Evolutionary conservation across 2,888 invertebrate genomes (phyloP).

Genomic region (Leptogaster cylindrica): DNA sequence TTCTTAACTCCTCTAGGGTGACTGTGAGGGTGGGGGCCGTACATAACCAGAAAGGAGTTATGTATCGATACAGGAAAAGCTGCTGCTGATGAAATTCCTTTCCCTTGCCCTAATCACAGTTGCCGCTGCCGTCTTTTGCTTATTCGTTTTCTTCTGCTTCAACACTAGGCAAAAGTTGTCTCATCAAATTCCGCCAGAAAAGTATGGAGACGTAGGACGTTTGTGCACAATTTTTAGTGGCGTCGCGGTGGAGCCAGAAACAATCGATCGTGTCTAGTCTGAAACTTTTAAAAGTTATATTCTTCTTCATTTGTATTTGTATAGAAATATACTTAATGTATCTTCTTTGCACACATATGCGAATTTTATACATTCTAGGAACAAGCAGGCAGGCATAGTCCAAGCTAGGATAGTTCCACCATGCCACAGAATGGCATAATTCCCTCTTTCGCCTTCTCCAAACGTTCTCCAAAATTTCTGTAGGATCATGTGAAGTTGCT

Average conservation of each 20-base stretch:
- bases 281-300: conserved; percentile 42
- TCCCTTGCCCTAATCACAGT: background rate
- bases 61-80: no score
- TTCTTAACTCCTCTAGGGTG: no score
- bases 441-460: background rate
- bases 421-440: background rate
- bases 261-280: conserved; percentile 51
- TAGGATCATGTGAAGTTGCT: conserved; percentile 1
- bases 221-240: conserved; percentile 44
- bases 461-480: conserved; percentile 5
- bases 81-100: background rate
- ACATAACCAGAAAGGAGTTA: no score
- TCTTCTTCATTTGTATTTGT: conserved; percentile 28
- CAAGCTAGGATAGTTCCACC: conserved; percentile 2
- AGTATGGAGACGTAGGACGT: conserved; percentile 22
- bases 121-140: background rate
- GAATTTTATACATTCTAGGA: background rate
- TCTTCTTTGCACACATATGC: background rate
- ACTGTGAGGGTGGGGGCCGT: no score
- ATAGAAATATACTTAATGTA: conserved; percentile 22
- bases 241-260: conserved; percentile 50
- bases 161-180: conserved; percentile 4
- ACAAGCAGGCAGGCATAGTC: background rate
- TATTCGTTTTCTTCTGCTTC: background rate
- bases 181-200: background rate